A percentile compares a stretch with the other conserved stretches of the same genome.
phyloP scores from a whole-genome alignment of 2,888 invertebrate species.

The Drosophila niveifrons region DNA sequence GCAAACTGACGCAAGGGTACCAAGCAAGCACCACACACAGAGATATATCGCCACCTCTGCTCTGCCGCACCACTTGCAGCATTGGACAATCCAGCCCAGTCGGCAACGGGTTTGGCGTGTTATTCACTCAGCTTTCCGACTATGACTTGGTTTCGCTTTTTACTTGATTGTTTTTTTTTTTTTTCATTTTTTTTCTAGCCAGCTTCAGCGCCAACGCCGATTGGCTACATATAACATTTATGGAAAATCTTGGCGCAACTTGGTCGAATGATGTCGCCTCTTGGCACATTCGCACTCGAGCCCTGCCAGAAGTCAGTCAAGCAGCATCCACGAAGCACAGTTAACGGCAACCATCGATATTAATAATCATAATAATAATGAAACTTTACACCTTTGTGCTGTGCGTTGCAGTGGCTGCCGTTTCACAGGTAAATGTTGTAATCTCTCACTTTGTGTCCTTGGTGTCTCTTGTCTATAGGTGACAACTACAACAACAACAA shows the following conservation, averaged over 20 bases:
- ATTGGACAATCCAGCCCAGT: conserved; percentile 35
- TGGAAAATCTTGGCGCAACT: conserved; percentile 68
- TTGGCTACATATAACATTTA: conserved; percentile 67
- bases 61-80: conserved; percentile 49
- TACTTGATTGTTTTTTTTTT: conserved; percentile 26
- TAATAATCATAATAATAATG: conserved; percentile 54
- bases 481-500: neutral
- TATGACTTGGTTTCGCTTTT: conserved; percentile 19
- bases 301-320: conserved; percentile 69
- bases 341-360: conserved; percentile 15
- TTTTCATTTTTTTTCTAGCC: conserved; percentile 11
- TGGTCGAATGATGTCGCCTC: conserved; percentile 58
- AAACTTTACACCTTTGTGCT: conserved; percentile 70
- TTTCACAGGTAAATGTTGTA: conserved; percentile 70
- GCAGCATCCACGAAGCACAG: conserved; percentile 37
- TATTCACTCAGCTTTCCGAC: conserved; percentile 45
- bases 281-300: conserved; percentile 68
- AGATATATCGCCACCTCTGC: conserved; percentile 28
- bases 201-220: conserved; percentile 25
- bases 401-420: conserved; percentile 52
- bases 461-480: neutral
- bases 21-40: conserved; percentile 43
- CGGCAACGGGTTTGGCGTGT: conserved; percentile 75
- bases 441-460: conserved; percentile 18
- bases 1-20: conserved; percentile 80